A percentile compares a stretch with the other conserved stretches of the same genome.
Conservation (phyloP, 2,113 vertebrate species). For the Pungitius pungitius region DNA sequence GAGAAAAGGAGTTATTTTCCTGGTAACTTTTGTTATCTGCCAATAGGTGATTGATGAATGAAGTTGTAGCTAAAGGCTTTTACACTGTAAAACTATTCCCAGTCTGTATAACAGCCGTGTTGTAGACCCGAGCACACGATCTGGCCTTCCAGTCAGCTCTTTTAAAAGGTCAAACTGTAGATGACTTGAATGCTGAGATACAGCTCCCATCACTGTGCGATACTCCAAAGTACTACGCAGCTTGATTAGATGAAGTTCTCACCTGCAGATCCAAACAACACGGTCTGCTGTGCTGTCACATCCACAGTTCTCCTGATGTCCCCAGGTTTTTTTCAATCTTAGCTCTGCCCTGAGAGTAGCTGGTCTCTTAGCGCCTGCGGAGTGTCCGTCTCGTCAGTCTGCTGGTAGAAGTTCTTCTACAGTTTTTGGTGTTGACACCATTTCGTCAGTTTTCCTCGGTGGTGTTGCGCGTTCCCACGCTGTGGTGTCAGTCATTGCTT, state of each 20-base stretch:
- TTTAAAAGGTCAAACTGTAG: background rate
- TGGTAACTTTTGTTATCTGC: background rate
- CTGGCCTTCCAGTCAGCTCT: background rate
- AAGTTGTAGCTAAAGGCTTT: slow-evolving; percentile 19
- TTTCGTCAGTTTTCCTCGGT: slow-evolving; percentile 16
- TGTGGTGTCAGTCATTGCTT: slow-evolving; percentile 2
- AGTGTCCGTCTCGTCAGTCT: background rate
- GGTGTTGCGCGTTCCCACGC: background rate
- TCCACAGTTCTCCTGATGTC: background rate
- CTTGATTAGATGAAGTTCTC: background rate
- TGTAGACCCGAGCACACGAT: background rate
- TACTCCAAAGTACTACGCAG: background rate
- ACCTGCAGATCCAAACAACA: background rate
- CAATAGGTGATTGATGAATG: background rate
- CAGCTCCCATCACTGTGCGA: background rate
- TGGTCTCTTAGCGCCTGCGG: no score
- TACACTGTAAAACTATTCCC: no score
- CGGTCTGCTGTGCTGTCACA: background rate
- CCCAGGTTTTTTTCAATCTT: background rate
- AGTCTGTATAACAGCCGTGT: no score
- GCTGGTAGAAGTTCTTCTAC: background rate
- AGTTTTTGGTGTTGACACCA: background rate
- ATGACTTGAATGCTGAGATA: background rate
- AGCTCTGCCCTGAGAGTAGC: background rate
- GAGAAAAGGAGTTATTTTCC: background rate